These are phyloP conservation scores for Cecropterus lyciades DNA, from an alignment of 1,140 invertebrate species.

Conservation along the genomic window DNA sequence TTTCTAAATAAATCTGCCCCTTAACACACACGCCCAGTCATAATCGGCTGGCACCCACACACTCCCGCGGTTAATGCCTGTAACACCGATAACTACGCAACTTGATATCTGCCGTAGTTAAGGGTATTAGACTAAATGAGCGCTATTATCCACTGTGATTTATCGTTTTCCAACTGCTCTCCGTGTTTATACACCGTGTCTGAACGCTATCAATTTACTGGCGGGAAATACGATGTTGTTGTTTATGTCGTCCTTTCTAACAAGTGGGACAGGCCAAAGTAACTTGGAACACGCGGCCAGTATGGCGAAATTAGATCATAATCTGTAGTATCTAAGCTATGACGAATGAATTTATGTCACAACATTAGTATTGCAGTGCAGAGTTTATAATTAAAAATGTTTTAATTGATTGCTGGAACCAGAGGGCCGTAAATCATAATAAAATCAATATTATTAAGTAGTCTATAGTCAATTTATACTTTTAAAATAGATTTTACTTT, in stretches of 20 bases:
- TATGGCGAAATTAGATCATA: conserved; percentile 22
- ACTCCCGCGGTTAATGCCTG: conserved; percentile 27
- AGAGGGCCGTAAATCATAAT: too few species aligned
- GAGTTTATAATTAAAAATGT: too few species aligned
- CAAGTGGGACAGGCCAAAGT: conserved; percentile 17
- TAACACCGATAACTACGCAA: conserved; percentile 38
- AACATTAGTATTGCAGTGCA: not conserved
- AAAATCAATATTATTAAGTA: too few species aligned
- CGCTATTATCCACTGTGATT: conserved; percentile 41
- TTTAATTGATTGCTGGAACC: too few species aligned
- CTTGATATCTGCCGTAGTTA: conserved; percentile 41
- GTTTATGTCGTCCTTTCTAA: conserved; percentile 33
- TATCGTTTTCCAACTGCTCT: conserved; percentile 38
- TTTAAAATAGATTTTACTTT: too few species aligned
- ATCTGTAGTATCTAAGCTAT: not conserved
- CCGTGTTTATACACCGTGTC: conserved; percentile 36
- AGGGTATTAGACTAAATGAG: conserved; percentile 45
- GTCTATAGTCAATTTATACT: too few species aligned
- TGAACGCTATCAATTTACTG: conserved; percentile 39
- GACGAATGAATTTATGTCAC: conserved; percentile 1
- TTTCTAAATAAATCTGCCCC: conserved; percentile 2
- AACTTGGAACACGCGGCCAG: conserved; percentile 27
- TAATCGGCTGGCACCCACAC: conserved; percentile 25
- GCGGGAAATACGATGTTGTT: conserved; percentile 36
- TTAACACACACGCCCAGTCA: conserved; percentile 26